These are phyloP conservation scores for Drosophila santomea DNA, from an alignment of 1,140 invertebrate genomes.

Conservation along the genomic window DNA sequence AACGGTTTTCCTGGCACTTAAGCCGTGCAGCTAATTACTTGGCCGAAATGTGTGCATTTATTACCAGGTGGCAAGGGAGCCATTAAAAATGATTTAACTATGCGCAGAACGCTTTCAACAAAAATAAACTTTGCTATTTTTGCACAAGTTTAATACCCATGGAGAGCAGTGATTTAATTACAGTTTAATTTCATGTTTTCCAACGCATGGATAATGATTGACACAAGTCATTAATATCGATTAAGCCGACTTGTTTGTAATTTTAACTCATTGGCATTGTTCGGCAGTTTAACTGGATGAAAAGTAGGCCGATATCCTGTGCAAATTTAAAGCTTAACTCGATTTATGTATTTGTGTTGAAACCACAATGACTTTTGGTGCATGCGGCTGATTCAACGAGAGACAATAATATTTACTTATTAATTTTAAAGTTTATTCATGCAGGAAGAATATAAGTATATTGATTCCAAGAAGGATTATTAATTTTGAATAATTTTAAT, in stretches of 20 bases:
- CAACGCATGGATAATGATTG: constrained; percentile 6
- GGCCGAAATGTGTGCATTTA: constrained; percentile 62
- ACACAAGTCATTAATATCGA: constrained; percentile 4
- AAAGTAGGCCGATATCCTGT: background rate
- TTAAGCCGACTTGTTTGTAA: constrained; percentile 1
- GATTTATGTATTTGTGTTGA: background rate
- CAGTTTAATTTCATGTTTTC: constrained; percentile 5
- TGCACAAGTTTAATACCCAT: constrained; percentile 9
- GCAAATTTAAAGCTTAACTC: background rate
- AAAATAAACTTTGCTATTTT: background rate
- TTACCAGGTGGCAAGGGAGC: constrained; percentile 31
- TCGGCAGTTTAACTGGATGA: background rate
- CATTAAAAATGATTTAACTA: constrained; percentile 58
- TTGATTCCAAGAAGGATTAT: too few species aligned
- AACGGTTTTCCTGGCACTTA: constrained; percentile 23
- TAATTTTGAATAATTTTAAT: too few species aligned
- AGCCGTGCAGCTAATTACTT: constrained; percentile 69
- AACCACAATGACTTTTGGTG: background rate
- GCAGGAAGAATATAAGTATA: background rate
- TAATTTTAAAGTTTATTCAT: background rate
- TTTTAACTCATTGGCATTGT: constrained; percentile 1
- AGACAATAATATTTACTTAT: background rate
- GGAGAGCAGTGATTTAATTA: constrained; percentile 20
- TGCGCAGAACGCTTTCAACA: constrained; percentile 11
- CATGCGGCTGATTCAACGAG: background rate